Evolutionary conservation across 2,113 vertebrate genomes (phyloP).

Genomic region (Nothocercus nigrocapillus): DNA sequence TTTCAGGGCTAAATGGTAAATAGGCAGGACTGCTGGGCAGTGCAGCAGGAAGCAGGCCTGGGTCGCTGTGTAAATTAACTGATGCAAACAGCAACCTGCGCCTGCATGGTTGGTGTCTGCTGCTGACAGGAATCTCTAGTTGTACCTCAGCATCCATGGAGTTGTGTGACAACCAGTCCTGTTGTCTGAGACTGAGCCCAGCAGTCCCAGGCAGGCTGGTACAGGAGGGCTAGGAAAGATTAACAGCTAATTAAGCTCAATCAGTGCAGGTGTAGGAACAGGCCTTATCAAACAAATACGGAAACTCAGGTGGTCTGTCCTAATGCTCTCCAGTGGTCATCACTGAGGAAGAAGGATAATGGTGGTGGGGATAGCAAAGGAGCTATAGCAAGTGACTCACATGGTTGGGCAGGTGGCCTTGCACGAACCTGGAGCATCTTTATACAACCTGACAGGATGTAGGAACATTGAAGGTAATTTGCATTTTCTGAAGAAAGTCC

Average conservation of each 20-base stretch:
- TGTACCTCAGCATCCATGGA: rapidly evolving
- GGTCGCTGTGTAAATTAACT: background rate
- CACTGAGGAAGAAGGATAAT: background rate
- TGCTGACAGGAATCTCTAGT: background rate
- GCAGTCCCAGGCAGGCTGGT: background rate
- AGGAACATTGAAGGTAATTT: background rate
- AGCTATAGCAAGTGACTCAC: background rate
- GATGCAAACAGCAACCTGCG: background rate
- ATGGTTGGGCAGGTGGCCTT: background rate
- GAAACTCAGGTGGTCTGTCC: background rate
- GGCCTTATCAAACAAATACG: background rate
- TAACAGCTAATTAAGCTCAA: background rate
- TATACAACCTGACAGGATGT: rapidly evolving
- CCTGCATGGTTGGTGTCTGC: rapidly evolving
- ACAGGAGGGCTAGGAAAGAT: background rate
- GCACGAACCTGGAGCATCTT: background rate
- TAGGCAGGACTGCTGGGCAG: background rate
- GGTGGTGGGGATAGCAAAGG: background rate
- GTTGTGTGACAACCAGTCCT: background rate
- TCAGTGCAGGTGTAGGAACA: background rate
- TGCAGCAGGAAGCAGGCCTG: background rate
- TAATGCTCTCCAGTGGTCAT: background rate
- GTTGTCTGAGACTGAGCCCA: rapidly evolving
- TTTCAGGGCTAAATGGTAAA: background rate
- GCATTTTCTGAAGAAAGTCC: background rate